These are phyloP conservation scores for Prorops nasuta DNA, from an alignment of 1,140 invertebrate genomes.

Conservation along the genomic window DNA sequence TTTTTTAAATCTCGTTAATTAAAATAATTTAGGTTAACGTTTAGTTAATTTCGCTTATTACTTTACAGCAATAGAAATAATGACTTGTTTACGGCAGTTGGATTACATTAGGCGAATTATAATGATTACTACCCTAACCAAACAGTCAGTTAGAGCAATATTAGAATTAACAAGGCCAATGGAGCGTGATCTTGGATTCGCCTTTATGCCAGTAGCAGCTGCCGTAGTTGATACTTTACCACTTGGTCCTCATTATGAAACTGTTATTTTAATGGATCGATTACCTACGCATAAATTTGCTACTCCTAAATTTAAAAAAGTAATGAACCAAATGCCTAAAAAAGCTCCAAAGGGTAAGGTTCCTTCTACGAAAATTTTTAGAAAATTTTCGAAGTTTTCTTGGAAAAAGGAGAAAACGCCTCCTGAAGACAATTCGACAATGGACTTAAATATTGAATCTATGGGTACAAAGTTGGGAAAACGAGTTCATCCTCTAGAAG, in stretches of 20 bases:
- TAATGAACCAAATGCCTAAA: neutral
- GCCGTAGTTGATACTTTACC: conserved; percentile 50
- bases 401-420: conserved; percentile 2
- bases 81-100: conserved; percentile 45
- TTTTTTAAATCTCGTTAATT: conserved; percentile 9
- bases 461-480: conserved; percentile 18
- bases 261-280: conserved; percentile 49
- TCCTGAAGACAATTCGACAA: conserved; percentile 5
- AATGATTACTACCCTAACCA: conserved; percentile 51
- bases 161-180: conserved; percentile 48
- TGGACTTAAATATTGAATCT: conserved; percentile 11
- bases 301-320: neutral
- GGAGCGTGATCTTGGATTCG: conserved; percentile 34
- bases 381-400: neutral
- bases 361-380: neutral
- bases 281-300: conserved; percentile 37
- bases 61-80: conserved; percentile 46
- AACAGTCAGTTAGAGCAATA: conserved; percentile 51
- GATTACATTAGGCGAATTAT: conserved; percentile 43
- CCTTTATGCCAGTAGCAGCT: conserved; percentile 48
- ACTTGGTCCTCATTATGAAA: conserved; percentile 46
- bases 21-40: no score
- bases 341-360: neutral
- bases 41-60: no score
- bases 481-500: conserved; percentile 27